Conservation (phyloP, 1,140 invertebrate species). For the Drosophila nikananu region DNA sequence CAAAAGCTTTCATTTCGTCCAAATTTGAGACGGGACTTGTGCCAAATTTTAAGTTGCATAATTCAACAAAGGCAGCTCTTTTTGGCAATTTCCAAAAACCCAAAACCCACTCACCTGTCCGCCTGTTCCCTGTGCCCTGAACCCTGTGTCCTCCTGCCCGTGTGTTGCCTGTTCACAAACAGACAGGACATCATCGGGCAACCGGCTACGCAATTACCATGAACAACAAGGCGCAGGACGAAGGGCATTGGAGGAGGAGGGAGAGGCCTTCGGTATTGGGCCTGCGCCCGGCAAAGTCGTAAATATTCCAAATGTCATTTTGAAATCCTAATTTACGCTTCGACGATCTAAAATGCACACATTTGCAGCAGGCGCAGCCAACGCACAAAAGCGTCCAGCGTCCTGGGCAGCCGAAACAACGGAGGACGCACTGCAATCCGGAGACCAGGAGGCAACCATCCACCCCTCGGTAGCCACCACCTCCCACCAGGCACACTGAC, state of each 20-base stretch:
- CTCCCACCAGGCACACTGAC: not conserved
- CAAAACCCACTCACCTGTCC: conserved; percentile 17
- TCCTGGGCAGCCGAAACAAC: conserved; percentile 32
- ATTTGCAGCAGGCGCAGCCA: conserved; percentile 66
- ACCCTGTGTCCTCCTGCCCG: conserved; percentile 18
- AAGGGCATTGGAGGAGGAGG: not conserved
- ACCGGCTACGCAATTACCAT: conserved; percentile 77
- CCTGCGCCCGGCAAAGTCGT: conserved; percentile 75
- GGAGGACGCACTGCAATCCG: conserved; percentile 75
- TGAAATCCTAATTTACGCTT: conserved; percentile 85
- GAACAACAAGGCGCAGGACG: conserved; percentile 67
- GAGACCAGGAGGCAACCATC: conserved; percentile 3
- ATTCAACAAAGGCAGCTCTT: conserved; percentile 76
- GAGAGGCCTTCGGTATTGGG: conserved; percentile 7
- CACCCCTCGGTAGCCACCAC: not conserved
- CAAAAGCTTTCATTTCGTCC: conserved; percentile 73
- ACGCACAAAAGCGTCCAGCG: conserved; percentile 61
- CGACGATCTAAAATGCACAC: conserved; percentile 84
- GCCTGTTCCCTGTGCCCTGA: not conserved
- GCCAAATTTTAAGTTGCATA: conserved; percentile 83
- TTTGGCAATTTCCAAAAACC: conserved; percentile 40
- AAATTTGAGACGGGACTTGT: conserved; percentile 75
- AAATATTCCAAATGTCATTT: conserved; percentile 85
- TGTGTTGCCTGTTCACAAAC: conserved; percentile 52
- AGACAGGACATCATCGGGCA: conserved; percentile 49